Evolutionary conservation across 2,113 vertebrate genomes (phyloP).

Genomic region (Phylloscopus whistleri): DNA sequence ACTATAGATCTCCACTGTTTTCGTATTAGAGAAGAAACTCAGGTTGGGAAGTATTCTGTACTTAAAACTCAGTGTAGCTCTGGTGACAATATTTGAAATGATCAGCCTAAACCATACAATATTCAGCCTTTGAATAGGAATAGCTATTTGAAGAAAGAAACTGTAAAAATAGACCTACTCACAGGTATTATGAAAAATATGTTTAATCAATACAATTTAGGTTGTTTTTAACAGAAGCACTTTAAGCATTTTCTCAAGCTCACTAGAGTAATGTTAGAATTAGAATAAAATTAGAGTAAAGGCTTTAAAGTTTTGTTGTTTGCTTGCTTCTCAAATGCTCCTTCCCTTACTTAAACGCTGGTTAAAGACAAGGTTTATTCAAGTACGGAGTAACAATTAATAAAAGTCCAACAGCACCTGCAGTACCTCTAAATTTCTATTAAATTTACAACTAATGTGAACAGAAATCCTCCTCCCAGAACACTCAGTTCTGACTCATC

Average conservation of each 20-base stretch:
- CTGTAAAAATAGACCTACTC: background rate
- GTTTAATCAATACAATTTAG: background rate
- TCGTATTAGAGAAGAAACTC: background rate
- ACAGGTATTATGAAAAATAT: background rate
- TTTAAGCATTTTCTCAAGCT: background rate
- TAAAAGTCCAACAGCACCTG: background rate
- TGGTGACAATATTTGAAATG: background rate
- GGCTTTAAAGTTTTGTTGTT: background rate
- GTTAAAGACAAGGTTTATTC: background rate
- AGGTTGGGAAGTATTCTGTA: background rate
- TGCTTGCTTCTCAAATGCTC: background rate
- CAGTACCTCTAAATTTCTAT: background rate
- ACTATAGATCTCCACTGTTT: background rate
- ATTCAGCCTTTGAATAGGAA: background rate
- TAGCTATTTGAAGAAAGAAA: background rate
- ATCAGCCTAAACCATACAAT: background rate
- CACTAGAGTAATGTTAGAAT: background rate
- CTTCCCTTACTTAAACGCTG: background rate
- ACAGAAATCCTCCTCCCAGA: background rate
- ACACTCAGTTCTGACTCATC: background rate
- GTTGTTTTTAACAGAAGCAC: background rate
- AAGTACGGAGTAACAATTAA: background rate
- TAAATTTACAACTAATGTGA: background rate
- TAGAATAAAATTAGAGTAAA: background rate
- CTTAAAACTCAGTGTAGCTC: background rate